Base-by-base conservation (phyloP, 53 echinoderm and acorn worm species). In the Echinometra lucunter region DNA sequence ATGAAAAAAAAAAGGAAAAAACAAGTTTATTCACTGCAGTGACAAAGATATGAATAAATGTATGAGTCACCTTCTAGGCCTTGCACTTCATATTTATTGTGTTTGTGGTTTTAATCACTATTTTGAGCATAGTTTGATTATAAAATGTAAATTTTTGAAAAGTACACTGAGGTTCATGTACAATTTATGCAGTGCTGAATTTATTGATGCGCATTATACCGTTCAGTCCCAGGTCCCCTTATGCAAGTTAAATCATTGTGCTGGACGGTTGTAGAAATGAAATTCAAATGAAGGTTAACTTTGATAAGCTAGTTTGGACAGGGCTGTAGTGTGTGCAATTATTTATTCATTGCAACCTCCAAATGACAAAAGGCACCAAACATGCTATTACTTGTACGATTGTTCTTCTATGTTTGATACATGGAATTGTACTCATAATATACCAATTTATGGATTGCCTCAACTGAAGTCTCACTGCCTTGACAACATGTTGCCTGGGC, bases 21-120 rank as follows among this genome's bases (percentile, higher is more conserved):
- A 35, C 6, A 32, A 72, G 35, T 70, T 13, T 28, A 35, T 4
- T 32, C 34, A 15, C 53, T 34, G 72, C 32, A 35, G 8, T 34
- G 32, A 32, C 72, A 72, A 32, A 72, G 35, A 32, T 9, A 35
- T 72, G 32, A 72, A 72, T 72, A 28, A 27, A 70, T 70, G 30
- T 12, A 13, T 72, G 12, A 35, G 72, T 72, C 4, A 30, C 12
- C 2, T 70, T 2, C 30, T 34, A 72, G 3, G 32, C 35, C 32
- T 72, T 35, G 35, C 63, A 63, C 25, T 63, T 72, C 10, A 72
- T 2, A 53, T 53, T 34, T 35, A 28, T 72, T 13, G 32, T 15
- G 28, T 72, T n/a, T 72, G 72, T 72, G 72, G 72, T 72, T 72
- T 72, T 34, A 28, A 72, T 72, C 28, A n/a, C n/a, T n/a, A n/a